phyloP scores from a whole-genome alignment of 2,797 vertebrate genomes.

The Octomys mimax region DNA sequence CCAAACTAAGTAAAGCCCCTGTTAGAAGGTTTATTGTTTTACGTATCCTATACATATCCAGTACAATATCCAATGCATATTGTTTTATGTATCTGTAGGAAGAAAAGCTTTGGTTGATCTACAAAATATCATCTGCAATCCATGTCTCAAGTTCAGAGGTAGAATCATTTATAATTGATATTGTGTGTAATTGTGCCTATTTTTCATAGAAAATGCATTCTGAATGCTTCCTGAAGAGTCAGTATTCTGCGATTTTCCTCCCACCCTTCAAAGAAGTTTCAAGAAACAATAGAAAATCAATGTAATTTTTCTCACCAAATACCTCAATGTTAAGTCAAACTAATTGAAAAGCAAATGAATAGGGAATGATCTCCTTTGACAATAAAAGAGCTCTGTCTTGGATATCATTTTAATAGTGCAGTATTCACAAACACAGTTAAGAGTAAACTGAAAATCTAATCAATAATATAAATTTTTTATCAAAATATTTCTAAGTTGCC shows the following conservation, averaged over 20 bases:
- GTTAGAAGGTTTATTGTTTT: not conserved
- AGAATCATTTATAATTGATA: not conserved
- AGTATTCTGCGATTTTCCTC: not conserved
- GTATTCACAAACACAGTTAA: not conserved
- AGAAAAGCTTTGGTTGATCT: not conserved
- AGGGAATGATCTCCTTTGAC: not conserved
- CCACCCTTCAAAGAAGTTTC: not conserved
- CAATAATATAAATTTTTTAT: not conserved
- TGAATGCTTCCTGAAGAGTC: not conserved
- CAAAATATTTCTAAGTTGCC: not conserved
- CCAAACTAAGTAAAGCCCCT: not conserved
- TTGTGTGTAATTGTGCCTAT: not conserved
- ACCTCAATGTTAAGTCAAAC: not conserved
- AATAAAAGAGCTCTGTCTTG: not conserved
- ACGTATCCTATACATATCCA: no score
- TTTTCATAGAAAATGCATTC: not conserved
- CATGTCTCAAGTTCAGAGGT: not conserved
- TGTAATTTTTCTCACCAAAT: not conserved
- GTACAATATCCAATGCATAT: not conserved
- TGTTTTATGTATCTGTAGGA: not conserved
- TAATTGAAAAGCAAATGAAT: not conserved
- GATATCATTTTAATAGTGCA: not conserved
- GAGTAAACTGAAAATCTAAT: conserved; percentile 30
- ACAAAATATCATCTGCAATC: not conserved
- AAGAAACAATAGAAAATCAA: not conserved